Evolutionary conservation across 2,797 vertebrate genomes (phyloP), one percentile per base, ranked within the genome.

Genomic region (Pipistrellus pipistrellus): DNA sequence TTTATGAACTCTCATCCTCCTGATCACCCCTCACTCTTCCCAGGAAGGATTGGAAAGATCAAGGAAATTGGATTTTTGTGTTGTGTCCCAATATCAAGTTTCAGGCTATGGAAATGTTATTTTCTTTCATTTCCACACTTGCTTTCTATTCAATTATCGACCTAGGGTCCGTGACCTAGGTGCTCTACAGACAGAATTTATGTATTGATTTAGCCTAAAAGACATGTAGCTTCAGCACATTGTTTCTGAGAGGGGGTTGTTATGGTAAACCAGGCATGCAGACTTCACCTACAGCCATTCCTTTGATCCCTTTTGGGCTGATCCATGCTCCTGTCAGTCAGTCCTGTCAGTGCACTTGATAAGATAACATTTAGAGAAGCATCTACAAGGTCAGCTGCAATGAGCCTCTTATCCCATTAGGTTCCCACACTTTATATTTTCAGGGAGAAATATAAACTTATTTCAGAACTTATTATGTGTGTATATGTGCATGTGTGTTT

Each of bases 121-220:
- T 69, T 78, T 66, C 23, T n/a, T 25, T 93, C 3, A 91, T 94
- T 53, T 68, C 3, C 12, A 23, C 21, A 71, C 64, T 90, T 91
- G 90, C 91, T 93, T 96, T 94, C 72, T 73, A n/a, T 96, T 88
- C 94, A 75, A 81, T 71, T 97, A 92, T 93, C 90, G 96, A 93
- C 93, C 23, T 80, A 66, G 20, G 4, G 68, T 87, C 30, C n/a
- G 48, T 94, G 93, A 95, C 71, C 81, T 78, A 82, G 48, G 57
- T 88, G 11, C 57, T 71, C 30, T 86, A 46, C 30, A 82, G 76
- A 88, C 30, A 73, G 38, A 93, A 83, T 66, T 77, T 84, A 48
- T 21, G 4, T 71, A 95, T 96, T 59, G 73, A 96, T 96, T 95
- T 96, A 76, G 69, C 73, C 69, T 48, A n/a, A 88, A 75, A 96